A percentile compares a stretch with the other conserved stretches of the same genome.
Conservation (phyloP, 2,113 vertebrate species). For the Motacilla tschutschensis region DNA sequence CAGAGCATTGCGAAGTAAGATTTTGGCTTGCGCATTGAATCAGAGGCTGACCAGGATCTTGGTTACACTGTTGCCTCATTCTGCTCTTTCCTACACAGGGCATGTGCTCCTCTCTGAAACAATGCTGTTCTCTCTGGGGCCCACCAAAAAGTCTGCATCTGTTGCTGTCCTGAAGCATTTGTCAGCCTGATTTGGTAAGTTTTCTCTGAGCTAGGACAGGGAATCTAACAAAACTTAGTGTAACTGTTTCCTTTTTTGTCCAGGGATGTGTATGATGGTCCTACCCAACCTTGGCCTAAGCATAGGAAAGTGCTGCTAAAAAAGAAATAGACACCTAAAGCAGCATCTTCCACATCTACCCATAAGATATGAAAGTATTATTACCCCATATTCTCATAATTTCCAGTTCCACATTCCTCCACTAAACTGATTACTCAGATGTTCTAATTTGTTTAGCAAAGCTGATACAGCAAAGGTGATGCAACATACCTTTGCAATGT, state of each 20-base stretch:
- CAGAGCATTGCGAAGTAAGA: neutral
- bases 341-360: neutral
- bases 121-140: neutral
- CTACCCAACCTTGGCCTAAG: neutral
- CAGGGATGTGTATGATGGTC: neutral
- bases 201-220: neutral
- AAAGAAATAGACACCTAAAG: neutral
- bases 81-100: neutral
- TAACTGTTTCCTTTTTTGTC: neutral
- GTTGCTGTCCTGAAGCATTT: fast-evolving
- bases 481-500: neutral
- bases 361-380: neutral
- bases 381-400: neutral
- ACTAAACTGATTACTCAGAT: neutral
- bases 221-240: neutral
- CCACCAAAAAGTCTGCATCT: neutral
- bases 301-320: neutral
- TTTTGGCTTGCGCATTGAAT: neutral
- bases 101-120: neutral
- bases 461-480: neutral
- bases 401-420: neutral
- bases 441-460: neutral
- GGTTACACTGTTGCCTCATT: neutral
- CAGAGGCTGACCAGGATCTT: neutral
- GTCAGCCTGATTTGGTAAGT: neutral